Base-by-base conservation (phyloP, 2,113 vertebrate species). In the Addax nasomaculatus region DNA sequence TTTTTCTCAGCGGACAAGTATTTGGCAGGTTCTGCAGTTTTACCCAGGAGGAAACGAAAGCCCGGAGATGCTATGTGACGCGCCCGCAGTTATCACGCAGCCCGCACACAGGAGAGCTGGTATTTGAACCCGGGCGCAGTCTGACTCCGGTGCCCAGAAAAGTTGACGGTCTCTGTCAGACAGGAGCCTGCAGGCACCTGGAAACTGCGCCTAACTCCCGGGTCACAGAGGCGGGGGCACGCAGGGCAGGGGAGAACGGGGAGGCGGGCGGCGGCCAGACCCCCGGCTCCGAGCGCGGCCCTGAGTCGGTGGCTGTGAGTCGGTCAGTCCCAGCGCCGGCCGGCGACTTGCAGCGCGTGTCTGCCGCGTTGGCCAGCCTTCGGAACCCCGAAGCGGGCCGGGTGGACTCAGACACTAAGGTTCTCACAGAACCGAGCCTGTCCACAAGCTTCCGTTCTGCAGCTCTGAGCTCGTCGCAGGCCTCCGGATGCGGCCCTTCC, bases 391-490 rank as follows among this genome's bases (percentile, higher is more conserved):
- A 45, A 33, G 79, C 6, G 83, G 88, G 30, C 1, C 3, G 58
- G 2, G 19, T n/a, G 47, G 23, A 30, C 13, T 7, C 78, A 23
- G 30, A 67, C 15, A 12, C 16, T 5, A 1, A 21, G 3, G 0
- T 0, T 8, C 70, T 39, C 19, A 19, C 0, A 7, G 21, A 43
- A 30, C 45, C 0, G 1, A 10, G 80, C 30, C 55, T 13, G 36
- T 21, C 57, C 17, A 14, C 0, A 7, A 7, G 57, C 51, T 70
- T 36, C 79, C 43, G 4, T 2, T 57, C 49, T 3, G 23, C 30
- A 9, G 5, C 55, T 25, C 55, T 2, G 55, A 23, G 23, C 23
- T 0, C 9, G 55, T 9, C 3, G 3, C 30, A 3, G 5, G 3
- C 47, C 53, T 30, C 9, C 25, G 16, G 17, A 15, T 5, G n/a